phyloP scores from a whole-genome alignment of 2,888 invertebrate genomes.

The Spodoptera exigua region DNA sequence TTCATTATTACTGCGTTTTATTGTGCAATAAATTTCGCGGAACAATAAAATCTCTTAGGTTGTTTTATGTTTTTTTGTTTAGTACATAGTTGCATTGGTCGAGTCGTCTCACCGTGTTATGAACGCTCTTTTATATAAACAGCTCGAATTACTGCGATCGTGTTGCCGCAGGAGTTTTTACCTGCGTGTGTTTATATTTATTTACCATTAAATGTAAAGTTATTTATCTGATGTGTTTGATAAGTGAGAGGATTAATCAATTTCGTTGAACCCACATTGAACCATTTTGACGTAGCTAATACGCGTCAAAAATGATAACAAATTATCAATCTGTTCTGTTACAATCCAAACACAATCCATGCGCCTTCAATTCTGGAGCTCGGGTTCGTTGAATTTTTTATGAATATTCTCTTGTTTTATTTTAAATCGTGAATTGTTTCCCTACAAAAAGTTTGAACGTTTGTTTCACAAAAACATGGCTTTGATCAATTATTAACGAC shows the following conservation, averaged over 20 bases:
- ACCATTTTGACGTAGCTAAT: not conserved
- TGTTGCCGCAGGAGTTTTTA: conserved; percentile 12
- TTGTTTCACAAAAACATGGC: conserved; percentile 21
- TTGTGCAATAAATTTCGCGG: conserved; percentile 60
- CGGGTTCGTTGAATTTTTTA: conserved; percentile 39
- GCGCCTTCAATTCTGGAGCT: conserved; percentile 27
- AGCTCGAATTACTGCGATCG: conserved; percentile 35
- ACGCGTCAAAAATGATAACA: conserved; percentile 31
- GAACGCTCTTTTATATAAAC: conserved; percentile 55
- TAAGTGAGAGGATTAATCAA: conserved; percentile 14
- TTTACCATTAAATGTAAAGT: conserved; percentile 4
- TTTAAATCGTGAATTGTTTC: conserved; percentile 30
- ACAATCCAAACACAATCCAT: conserved; percentile 31
- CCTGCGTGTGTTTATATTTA: not conserved
- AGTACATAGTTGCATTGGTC: conserved; percentile 45
- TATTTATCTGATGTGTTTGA: conserved; percentile 1
- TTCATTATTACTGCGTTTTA: conserved; percentile 61
- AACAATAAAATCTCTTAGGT: conserved; percentile 60
- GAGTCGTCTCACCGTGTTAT: conserved; percentile 42
- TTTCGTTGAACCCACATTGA: conserved; percentile 4
- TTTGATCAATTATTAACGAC: conserved; percentile 22
- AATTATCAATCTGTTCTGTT: conserved; percentile 35
- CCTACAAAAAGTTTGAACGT: conserved; percentile 27
- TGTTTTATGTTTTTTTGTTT: conserved; percentile 53
- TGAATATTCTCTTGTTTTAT: conserved; percentile 30